These are phyloP conservation scores for Corapipo altera DNA, from an alignment of 2,113 vertebrate species.

Conservation along the genomic window DNA sequence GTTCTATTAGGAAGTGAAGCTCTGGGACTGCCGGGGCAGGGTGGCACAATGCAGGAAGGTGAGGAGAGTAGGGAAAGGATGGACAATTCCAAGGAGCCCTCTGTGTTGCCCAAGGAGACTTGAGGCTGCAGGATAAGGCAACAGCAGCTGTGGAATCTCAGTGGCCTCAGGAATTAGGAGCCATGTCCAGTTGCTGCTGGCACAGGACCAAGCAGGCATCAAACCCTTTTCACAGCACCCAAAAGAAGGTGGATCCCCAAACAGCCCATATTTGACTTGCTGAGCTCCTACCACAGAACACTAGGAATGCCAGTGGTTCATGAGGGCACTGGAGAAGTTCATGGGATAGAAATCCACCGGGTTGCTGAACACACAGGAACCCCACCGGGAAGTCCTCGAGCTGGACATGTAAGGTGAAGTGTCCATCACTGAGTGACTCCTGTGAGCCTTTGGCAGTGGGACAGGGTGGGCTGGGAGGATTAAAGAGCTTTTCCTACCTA, in stretches of 20 bases:
- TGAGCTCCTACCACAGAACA: not conserved
- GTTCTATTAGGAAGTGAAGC: not conserved
- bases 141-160: not conserved
- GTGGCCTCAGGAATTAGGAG: not conserved
- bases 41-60: accelerated
- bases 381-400: not conserved
- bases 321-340: not conserved
- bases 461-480: not conserved
- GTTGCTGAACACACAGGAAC: not conserved
- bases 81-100: not conserved
- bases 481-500: not conserved
- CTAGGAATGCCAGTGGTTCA: not conserved
- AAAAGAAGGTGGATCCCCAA: not conserved
- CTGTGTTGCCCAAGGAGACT: not conserved
- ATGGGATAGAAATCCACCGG: not conserved
- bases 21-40: not conserved
- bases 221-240: not conserved
- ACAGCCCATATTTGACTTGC: accelerated
- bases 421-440: not conserved
- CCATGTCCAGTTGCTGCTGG: not conserved
- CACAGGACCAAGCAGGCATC: not conserved
- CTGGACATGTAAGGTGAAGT: not conserved
- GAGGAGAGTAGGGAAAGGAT: not conserved
- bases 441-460: not conserved
- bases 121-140: not conserved